Percentiles rank a stretch among this genome's conserved stretches.
Conservation (phyloP, 2,888 invertebrate genomes). For the Dendrolimus houi region DNA sequence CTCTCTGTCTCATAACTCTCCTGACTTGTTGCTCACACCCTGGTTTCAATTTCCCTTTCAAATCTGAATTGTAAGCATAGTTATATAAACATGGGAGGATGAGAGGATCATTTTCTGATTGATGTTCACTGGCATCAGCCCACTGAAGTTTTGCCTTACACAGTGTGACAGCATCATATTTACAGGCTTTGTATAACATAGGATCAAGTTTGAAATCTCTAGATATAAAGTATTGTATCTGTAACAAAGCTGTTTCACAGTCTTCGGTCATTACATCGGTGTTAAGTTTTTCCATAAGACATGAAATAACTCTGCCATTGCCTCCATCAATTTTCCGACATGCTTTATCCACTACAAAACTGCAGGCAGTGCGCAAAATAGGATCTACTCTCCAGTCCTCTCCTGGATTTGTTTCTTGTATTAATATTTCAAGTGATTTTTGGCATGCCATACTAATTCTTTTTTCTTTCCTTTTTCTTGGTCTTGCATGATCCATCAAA, state of each 20-base stretch:
- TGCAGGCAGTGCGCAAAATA: constrained; percentile 89
- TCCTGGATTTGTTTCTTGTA: constrained; percentile 93
- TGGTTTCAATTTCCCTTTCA: constrained; percentile 71
- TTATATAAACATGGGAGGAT: constrained; percentile 94
- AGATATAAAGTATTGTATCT: constrained; percentile 98
- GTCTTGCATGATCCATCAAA: constrained; percentile 91
- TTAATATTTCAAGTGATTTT: constrained; percentile 85
- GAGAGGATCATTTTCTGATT: constrained; percentile 87
- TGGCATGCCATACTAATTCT: constrained; percentile 83
- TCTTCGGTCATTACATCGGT: constrained; percentile 89
- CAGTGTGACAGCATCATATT: constrained; percentile 87
- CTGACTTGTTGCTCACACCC: constrained; percentile 87
- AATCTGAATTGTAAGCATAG: constrained; percentile 76
- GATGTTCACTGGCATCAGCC: constrained; percentile 80
- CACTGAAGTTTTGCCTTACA: constrained; percentile 89
- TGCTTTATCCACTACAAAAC: constrained; percentile 86
- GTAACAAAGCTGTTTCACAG: constrained; percentile 93
- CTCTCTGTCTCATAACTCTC: constrained; percentile 94
- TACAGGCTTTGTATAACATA: constrained; percentile 91
- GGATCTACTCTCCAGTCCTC: constrained; percentile 98
- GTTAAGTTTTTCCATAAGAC: constrained; percentile 94
- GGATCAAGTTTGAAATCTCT: constrained; percentile 96
- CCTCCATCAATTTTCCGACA: constrained; percentile 85
- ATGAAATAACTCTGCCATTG: constrained; percentile 91
- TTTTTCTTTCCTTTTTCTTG: constrained; percentile 78